Base-by-base conservation (phyloP, 35 echinoderm and acorn worm genomes). In the Lytechinus pictus region DNA sequence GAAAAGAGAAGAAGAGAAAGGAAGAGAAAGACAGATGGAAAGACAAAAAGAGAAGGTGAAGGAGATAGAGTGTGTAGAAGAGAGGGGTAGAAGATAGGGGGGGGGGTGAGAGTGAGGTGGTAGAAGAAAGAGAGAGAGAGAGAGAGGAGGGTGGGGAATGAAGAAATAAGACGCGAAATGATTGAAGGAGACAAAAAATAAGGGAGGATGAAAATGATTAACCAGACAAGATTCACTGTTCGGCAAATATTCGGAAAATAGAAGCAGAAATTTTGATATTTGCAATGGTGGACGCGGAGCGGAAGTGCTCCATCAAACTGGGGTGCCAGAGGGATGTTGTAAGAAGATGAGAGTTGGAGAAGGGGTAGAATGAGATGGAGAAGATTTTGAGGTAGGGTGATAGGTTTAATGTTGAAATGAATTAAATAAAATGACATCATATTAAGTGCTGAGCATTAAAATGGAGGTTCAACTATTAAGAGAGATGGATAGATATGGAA, bases 231-330 rank as follows among this genome's bases (percentile, higher is more conserved):
- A 54, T 93, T 93, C 91, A 57, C 91, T 54, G 91, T 93, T 57
- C 53, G 91, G 91, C 91, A 93, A 93, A 93, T 93, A 93, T 93
- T 93, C 91, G 54, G 54, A 93, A 93, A 56, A 93, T 54, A 93
- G 52, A 93, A 93, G 91, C 56, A 14, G 54, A 54, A 54, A 54
- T 93, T 93, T 93, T 93, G 54, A 93, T 93, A 93, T 93, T 93
- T 93, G 91, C 91, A 53, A 93, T 93, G 28, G 7, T 93, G 52
- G 24, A 54, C 91, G 52, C 9, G 54, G 54, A 24, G 91, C 91
- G 91, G 91, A 93, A 93, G 91, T 93, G 53, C 91, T 93, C 91
- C 91, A 93, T 93, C 91, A 93, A 93, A 54, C 54, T 89, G 87
- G 28, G 52, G 28, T 21, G 61, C 12, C 12, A 19, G 60, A 66